phyloP scores from a whole-genome alignment of 2,797 vertebrate species.

The Poecilia gillii region DNA sequence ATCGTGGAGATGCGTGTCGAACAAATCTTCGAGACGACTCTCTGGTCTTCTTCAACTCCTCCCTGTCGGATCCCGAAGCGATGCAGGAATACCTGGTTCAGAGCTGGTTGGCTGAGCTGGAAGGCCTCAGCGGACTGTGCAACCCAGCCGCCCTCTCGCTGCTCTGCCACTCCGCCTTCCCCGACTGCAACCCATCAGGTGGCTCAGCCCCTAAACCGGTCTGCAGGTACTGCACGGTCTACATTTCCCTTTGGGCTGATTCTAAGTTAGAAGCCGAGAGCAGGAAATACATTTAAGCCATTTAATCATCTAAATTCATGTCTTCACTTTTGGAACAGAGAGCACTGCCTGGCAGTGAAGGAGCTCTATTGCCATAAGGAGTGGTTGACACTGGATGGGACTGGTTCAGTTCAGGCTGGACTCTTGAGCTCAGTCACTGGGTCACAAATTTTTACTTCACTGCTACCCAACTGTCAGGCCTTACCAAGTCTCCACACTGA shows the following conservation, averaged over 20 bases:
- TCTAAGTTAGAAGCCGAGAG: background rate
- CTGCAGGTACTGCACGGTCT: constrained; percentile 85
- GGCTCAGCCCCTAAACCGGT: constrained; percentile 88
- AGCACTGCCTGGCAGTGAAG: constrained; percentile 94
- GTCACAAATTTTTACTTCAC: constrained; percentile 31
- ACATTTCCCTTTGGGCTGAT: background rate
- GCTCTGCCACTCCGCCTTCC: constrained; percentile 91
- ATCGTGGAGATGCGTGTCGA: constrained; percentile 89
- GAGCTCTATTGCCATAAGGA: constrained; percentile 96
- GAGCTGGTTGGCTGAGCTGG: constrained; percentile 86
- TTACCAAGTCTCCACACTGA: constrained; percentile 87
- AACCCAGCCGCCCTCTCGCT: constrained; percentile 85
- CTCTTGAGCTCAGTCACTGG: constrained; percentile 76
- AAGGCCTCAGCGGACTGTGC: constrained; percentile 85
- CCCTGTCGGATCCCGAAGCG: constrained; percentile 88
- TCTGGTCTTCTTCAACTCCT: constrained; percentile 94
- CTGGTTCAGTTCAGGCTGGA: constrained; percentile 65
- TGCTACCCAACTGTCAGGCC: constrained; percentile 86
- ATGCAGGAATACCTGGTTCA: constrained; percentile 91
- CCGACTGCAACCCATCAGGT: constrained; percentile 89
- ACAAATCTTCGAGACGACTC: constrained; percentile 78
- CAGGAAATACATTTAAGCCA: background rate
- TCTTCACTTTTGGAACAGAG: constrained; percentile 76
- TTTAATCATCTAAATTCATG: background rate
- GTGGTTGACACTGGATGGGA: constrained; percentile 86